A percentile compares a stretch with the other conserved stretches of the same genome.
These are phyloP conservation scores for Stictonetta naevosa DNA, from an alignment of 2,113 vertebrate genomes.

Conservation along the genomic window DNA sequence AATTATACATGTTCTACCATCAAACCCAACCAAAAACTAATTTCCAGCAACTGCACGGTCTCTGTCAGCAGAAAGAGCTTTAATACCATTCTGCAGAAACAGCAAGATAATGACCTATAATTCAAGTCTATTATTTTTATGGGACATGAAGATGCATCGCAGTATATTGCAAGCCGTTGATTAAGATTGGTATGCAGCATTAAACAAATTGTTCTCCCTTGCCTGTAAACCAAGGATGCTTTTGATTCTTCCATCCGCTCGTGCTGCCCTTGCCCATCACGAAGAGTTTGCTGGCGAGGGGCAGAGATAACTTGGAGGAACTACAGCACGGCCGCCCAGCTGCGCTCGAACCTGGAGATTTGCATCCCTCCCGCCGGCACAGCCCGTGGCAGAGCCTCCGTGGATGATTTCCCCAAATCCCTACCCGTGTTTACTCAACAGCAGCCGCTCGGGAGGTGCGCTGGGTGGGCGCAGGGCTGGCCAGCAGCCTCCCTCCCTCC, in stretches of 20 bases:
- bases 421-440: background rate
- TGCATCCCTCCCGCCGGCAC: background rate
- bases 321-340: background rate
- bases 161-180: background rate
- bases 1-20: slow-evolving; percentile 12
- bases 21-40: slow-evolving; percentile 31
- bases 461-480: accelerated
- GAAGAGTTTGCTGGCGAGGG: background rate
- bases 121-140: slow-evolving; percentile 41
- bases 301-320: slow-evolving; percentile 37
- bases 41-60: slow-evolving; percentile 24
- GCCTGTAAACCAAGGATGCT: background rate
- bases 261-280: background rate
- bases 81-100: slow-evolving; percentile 34
- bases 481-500: background rate
- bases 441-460: background rate
- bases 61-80: slow-evolving; percentile 12
- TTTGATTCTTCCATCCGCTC: background rate
- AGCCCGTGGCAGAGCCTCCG: background rate
- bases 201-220: background rate
- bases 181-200: background rate
- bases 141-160: background rate
- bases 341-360: background rate
- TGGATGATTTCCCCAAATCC: background rate
- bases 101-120: slow-evolving; percentile 63